These are phyloP conservation scores for Gymnothorax javanicus DNA, from an alignment of 2,797 vertebrate species.

Conservation along the genomic window DNA sequence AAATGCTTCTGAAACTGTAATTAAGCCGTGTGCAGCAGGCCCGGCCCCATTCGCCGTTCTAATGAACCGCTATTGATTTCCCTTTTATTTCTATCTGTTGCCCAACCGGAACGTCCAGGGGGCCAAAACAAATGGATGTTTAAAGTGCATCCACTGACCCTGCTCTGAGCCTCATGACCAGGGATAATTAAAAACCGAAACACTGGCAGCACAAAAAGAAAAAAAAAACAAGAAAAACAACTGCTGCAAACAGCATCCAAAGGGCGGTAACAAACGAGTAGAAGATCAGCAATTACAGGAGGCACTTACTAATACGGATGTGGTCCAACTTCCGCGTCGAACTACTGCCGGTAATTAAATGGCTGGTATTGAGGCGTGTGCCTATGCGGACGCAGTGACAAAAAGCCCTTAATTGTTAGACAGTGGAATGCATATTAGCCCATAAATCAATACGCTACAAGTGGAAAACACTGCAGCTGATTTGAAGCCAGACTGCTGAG, in stretches of 20 bases:
- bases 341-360: neutral
- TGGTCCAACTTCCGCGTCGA: neutral
- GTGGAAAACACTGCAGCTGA: slow-evolving; percentile 23
- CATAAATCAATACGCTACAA: slow-evolving; percentile 21
- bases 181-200: slow-evolving; percentile 28
- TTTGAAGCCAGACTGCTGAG: slow-evolving; percentile 1
- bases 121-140: slow-evolving; percentile 74
- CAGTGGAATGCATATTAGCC: slow-evolving; percentile 17
- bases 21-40: slow-evolving; percentile 84
- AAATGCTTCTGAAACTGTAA: slow-evolving; percentile 95
- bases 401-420: slow-evolving; percentile 25
- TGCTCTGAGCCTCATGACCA: slow-evolving; percentile 52
- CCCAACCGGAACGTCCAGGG: slow-evolving; percentile 74
- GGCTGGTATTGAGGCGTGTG: neutral
- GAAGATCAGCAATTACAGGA: slow-evolving; percentile 22
- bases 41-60: slow-evolving; percentile 85
- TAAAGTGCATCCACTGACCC: slow-evolving; percentile 52
- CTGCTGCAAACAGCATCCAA: neutral
- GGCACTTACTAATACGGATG: neutral
- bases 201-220: neutral
- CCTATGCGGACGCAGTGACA: neutral
- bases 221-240: slow-evolving; percentile 9
- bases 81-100: slow-evolving; percentile 80
- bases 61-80: slow-evolving; percentile 91
- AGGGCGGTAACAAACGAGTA: slow-evolving; percentile 29